Evolutionary conservation across 2,113 vertebrate genomes (phyloP).

Genomic region (Oryzias melastigma): DNA sequence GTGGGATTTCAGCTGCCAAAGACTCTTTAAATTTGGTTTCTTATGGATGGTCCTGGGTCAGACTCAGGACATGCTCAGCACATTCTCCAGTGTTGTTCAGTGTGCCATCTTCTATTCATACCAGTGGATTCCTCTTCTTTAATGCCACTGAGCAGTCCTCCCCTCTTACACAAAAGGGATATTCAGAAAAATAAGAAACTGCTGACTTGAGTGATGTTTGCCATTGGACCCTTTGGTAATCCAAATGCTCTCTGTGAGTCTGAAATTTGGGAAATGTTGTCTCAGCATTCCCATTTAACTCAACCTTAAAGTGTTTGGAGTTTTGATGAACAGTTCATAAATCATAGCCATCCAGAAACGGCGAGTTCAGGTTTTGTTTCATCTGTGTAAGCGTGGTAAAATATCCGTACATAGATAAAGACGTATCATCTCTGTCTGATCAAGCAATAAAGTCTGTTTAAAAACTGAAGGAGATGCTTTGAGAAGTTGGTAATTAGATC

Average conservation of each 20-base stretch:
- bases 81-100: background rate
- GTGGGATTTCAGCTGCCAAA: slow-evolving; percentile 9
- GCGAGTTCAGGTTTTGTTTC: no score
- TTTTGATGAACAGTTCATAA: background rate
- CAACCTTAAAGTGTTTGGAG: background rate
- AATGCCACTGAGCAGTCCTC: slow-evolving; percentile 21
- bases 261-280: slow-evolving; percentile 8
- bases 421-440: no score
- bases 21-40: slow-evolving; percentile 16
- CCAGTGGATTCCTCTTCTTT: slow-evolving; percentile 8
- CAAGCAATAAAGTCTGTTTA: no score
- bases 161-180: slow-evolving; percentile 12
- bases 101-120: slow-evolving; percentile 25
- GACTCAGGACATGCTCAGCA: slow-evolving; percentile 17
- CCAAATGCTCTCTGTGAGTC: background rate
- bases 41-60: slow-evolving; percentile 16
- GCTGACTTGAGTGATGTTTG: slow-evolving; percentile 12
- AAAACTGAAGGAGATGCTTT: no score
- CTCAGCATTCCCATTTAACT: slow-evolving; percentile 5
- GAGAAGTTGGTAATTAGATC: no score
- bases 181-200: slow-evolving; percentile 28
- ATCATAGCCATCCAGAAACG: background rate
- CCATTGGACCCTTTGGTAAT: slow-evolving; percentile 7
- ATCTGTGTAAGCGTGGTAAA: no score
- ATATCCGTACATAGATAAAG: no score